A percentile compares a stretch with the other conserved stretches of the same genome.
Conservation (phyloP, 2,113 vertebrate genomes). For the Mustela lutreola region DNA sequence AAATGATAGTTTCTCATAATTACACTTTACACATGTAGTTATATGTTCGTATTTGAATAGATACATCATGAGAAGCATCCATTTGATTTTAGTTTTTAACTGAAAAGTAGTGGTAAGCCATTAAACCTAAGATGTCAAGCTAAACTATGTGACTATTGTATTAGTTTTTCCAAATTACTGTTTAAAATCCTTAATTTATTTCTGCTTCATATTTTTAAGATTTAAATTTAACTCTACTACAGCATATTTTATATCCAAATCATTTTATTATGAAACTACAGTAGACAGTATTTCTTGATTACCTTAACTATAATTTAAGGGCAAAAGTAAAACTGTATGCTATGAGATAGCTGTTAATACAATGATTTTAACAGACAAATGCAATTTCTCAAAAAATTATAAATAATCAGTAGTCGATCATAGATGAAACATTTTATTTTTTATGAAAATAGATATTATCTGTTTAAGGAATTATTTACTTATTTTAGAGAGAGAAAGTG, state of each 20-base stretch:
- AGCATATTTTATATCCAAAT: neutral
- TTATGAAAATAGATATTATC: neutral
- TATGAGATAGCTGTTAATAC: neutral
- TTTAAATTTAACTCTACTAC: neutral
- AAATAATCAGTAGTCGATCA: neutral
- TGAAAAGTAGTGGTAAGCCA: conserved; percentile 43
- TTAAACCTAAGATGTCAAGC: conserved; percentile 62
- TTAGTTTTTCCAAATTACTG: neutral
- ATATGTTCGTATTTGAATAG: neutral
- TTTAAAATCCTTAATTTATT: neutral
- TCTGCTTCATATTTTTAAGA: neutral
- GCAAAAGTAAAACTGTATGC: neutral
- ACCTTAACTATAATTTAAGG: neutral
- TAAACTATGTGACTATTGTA: conserved; percentile 6
- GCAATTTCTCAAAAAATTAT: neutral
- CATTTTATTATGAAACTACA: neutral
- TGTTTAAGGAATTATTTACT: neutral
- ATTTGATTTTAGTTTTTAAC: neutral
- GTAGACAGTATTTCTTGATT: neutral
- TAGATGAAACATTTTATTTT: neutral
- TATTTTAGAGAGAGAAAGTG: neutral
- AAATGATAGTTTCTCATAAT: neutral
- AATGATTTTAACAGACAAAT: neutral
- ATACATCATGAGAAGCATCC: neutral
- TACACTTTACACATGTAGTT: neutral